phyloP scores from a whole-genome alignment of 2,888 invertebrate genomes.

The Tachina fera region DNA sequence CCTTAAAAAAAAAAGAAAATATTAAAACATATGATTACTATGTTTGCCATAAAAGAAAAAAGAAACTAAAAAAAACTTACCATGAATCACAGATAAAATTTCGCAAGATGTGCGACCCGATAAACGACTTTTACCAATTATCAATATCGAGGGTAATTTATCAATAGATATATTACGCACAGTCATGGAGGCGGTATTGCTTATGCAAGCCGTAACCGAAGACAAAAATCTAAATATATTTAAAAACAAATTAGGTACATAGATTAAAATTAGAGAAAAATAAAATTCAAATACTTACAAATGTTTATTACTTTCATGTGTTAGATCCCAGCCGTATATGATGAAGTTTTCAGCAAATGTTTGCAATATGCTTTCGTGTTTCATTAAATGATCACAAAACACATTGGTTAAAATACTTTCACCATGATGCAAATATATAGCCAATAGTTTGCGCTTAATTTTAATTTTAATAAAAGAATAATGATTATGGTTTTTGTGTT shows the following conservation, averaged over 20 bases:
- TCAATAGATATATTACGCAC: slow-evolving; percentile 93
- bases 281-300: slow-evolving; percentile 84
- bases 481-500: not conserved
- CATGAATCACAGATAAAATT: slow-evolving; percentile 94
- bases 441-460: slow-evolving; percentile 95
- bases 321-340: slow-evolving; percentile 98
- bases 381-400: slow-evolving; percentile 97
- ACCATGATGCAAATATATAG: slow-evolving; percentile 98
- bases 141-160: slow-evolving; percentile 92
- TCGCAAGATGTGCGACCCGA: slow-evolving; percentile 91
- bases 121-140: slow-evolving; percentile 90
- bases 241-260: slow-evolving; percentile 52
- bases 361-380: slow-evolving; percentile 95
- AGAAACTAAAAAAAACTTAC: slow-evolving; percentile 83
- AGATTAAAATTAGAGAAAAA: slow-evolving; percentile 64
- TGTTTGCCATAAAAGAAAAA: no score
- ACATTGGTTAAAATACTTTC: slow-evolving; percentile 97
- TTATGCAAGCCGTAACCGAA: slow-evolving; percentile 90
- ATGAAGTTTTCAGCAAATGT: slow-evolving; percentile 95
- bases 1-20: slow-evolving; percentile 76
- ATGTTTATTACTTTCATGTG: slow-evolving; percentile 92
- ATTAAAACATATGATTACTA: not conserved
- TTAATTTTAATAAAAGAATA: slow-evolving; percentile 39
- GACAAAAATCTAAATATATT: slow-evolving; percentile 86
- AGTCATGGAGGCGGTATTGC: slow-evolving; percentile 92